Evolutionary conservation across 2,888 invertebrate species (phyloP).

Genomic region (Eutolmus rufibarbis): DNA sequence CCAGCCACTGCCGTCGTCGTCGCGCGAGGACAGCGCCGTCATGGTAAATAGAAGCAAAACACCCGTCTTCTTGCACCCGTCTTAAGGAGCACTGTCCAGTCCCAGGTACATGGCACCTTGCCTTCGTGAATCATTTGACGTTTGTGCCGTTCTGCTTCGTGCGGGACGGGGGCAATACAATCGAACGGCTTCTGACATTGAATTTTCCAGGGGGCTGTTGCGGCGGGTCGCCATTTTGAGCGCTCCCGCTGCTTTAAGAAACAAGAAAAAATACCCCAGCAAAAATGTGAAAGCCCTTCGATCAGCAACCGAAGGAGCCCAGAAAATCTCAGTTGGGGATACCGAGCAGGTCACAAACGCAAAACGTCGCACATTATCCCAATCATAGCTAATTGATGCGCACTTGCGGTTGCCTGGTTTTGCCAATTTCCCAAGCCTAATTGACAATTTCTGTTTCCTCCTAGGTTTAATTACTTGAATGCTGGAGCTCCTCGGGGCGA

Average conservation of each 20-base stretch:
- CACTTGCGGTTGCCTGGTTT: background rate
- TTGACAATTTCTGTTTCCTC: slow-evolving; percentile 27
- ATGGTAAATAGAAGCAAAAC: slow-evolving; percentile 23
- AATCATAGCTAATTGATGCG: background rate
- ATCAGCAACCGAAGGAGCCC: background rate
- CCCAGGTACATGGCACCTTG: background rate
- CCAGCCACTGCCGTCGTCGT: background rate
- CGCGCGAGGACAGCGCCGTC: background rate
- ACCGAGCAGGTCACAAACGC: background rate
- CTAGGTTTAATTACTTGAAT: background rate
- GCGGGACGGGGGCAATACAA: slow-evolving; percentile 1
- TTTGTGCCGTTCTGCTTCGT: background rate
- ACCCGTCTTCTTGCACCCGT: background rate
- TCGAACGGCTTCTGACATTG: slow-evolving; percentile 33
- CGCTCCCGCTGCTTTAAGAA: background rate
- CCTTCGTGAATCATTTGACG: background rate
- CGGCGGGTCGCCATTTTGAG: slow-evolving; percentile 35
- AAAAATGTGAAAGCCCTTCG: background rate
- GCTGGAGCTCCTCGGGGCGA: background rate
- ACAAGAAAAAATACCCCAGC: background rate
- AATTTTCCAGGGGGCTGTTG: slow-evolving; percentile 14
- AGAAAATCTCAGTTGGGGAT: background rate
- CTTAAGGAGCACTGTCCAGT: background rate
- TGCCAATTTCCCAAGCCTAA: slow-evolving; percentile 17
- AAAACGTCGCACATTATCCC: background rate